These are phyloP conservation scores for Acanthosepion pharaonis DNA, from an alignment of 2,888 invertebrate species.

Conservation along the genomic window DNA sequence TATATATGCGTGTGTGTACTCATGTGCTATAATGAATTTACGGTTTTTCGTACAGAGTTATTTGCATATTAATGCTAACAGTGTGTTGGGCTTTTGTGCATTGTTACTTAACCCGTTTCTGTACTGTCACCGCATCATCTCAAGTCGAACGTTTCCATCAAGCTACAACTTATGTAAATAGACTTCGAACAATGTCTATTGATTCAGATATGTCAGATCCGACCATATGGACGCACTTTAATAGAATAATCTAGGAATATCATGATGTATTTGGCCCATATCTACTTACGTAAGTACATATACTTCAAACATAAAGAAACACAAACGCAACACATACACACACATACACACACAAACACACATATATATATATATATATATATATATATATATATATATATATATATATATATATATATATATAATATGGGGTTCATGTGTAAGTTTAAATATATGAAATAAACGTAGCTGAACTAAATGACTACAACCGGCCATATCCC, in stretches of 20 bases:
- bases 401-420: neutral
- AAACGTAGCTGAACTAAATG: too few species aligned
- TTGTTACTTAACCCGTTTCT: neutral
- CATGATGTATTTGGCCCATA: neutral
- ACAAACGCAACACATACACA: neutral
- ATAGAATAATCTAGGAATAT: neutral
- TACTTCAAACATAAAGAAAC: neutral
- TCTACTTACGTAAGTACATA: neutral
- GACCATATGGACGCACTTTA: neutral
- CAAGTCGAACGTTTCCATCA: neutral
- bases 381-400: neutral
- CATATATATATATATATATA: neutral
- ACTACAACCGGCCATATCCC: too few species aligned
- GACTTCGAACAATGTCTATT: neutral
- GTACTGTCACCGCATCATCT: neutral
- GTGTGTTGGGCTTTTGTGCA: neutral
- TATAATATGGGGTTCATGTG: too few species aligned
- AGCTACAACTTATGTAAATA: neutral
- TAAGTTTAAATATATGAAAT: too few species aligned
- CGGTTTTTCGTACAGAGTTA: neutral
- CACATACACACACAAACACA: neutral
- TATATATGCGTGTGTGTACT: neutral
- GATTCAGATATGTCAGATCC: neutral
- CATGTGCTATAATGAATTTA: neutral
- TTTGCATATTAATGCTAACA: neutral